These are phyloP conservation scores for Mizuhopecten yessoensis DNA, from an alignment of 1,140 invertebrate genomes.

Conservation along the genomic window DNA sequence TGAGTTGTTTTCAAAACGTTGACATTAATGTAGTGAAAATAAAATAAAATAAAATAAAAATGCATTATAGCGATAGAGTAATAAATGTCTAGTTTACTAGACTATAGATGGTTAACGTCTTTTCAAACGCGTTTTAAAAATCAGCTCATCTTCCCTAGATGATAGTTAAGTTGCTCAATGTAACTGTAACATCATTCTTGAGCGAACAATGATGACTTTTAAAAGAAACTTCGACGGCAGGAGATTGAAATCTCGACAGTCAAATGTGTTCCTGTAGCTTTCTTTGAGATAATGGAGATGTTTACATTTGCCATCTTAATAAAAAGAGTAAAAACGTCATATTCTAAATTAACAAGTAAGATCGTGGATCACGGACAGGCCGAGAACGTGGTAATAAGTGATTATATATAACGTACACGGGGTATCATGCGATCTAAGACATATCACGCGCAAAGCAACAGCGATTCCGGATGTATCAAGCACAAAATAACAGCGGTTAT, in stretches of 20 bases:
- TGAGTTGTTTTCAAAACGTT: not conserved
- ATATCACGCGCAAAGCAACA: no score
- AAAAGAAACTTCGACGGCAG: not conserved
- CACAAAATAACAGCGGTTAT: no score
- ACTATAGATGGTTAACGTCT: not conserved
- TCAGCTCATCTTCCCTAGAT: not conserved
- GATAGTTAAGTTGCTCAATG: not conserved
- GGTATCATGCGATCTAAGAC: no score
- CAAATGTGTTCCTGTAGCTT: not conserved
- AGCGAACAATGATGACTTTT: not conserved
- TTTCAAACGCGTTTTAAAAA: not conserved
- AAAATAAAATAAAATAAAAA: no score
- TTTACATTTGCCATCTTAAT: not conserved
- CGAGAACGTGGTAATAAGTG: no score
- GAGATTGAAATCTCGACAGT: not conserved
- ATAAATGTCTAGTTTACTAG: not conserved
- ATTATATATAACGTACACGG: no score
- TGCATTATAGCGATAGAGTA: not conserved
- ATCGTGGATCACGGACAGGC: no score
- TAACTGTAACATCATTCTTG: not conserved
- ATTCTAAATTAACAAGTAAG: no score
- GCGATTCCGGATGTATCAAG: no score
- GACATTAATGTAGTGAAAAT: not conserved
- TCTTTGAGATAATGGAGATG: not conserved
- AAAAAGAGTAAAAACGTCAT: not conserved